Percentiles rank a stretch among this genome's conserved stretches.
Conservation (phyloP, 2,113 vertebrate genomes). For the Sturnus vulgaris region DNA sequence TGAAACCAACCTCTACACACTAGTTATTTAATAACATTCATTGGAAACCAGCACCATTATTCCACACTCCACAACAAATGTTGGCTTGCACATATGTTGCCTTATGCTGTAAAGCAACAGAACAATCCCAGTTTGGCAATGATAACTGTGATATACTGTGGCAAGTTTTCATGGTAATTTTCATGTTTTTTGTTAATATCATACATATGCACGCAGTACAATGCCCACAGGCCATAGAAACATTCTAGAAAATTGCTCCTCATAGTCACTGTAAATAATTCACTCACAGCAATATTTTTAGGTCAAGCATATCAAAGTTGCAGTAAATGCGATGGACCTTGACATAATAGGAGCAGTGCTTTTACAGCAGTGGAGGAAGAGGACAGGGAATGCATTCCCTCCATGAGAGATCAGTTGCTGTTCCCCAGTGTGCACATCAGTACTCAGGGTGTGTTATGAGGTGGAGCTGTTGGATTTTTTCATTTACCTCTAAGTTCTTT, state of each 20-base stretch:
- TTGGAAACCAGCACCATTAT: background rate
- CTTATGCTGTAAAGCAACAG: background rate
- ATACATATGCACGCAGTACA: background rate
- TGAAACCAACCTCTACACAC: background rate
- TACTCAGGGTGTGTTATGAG: background rate
- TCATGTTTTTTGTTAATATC: background rate
- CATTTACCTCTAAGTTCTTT: background rate
- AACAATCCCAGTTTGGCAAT: background rate
- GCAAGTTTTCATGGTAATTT: background rate
- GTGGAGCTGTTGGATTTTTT: background rate
- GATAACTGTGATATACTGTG: background rate
- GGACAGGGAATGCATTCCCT: background rate
- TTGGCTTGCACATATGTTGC: background rate
- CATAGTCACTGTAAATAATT: slow-evolving; percentile 22
- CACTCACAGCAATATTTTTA: slow-evolving; percentile 11
- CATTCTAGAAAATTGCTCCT: background rate
- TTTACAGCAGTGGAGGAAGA: background rate
- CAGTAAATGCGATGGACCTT: background rate
- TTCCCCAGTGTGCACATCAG: background rate
- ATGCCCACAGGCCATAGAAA: background rate
- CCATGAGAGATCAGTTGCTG: background rate
- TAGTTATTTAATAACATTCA: background rate
- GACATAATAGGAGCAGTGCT: slow-evolving; percentile 20
- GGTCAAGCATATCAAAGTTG: slow-evolving; percentile 28
- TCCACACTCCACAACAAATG: background rate